These are phyloP conservation scores for Eumeta japonica DNA, from an alignment of 1,140 invertebrate species.

Conservation along the genomic window DNA sequence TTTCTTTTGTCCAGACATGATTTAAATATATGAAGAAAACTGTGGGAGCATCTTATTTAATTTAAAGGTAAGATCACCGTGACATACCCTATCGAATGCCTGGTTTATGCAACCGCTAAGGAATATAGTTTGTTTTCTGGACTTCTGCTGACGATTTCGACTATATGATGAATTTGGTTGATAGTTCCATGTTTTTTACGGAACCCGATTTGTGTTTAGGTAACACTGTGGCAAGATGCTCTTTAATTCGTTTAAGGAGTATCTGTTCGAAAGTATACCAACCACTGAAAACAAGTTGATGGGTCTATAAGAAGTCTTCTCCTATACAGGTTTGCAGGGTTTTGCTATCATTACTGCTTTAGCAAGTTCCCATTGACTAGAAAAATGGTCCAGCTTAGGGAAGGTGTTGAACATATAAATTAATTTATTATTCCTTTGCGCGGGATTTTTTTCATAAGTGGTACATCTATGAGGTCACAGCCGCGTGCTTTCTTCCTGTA, in stretches of 20 bases:
- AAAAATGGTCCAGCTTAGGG: slow-evolving; percentile 12
- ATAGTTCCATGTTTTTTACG: slow-evolving; percentile 20
- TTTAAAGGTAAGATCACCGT: slow-evolving; percentile 20
- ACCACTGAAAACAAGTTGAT: slow-evolving; percentile 27
- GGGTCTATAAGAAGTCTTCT: slow-evolving; percentile 22
- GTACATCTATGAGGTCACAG: slow-evolving; percentile 6
- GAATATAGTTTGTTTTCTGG: slow-evolving; percentile 23
- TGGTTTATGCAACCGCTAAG: slow-evolving; percentile 20
- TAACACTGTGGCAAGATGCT: slow-evolving; percentile 13
- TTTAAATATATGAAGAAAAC: slow-evolving; percentile 4
- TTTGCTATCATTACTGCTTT: slow-evolving; percentile 29
- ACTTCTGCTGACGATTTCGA: slow-evolving; percentile 11
- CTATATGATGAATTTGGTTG: slow-evolving; percentile 19
- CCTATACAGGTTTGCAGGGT: slow-evolving; percentile 22
- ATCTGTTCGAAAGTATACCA: slow-evolving; percentile 30
- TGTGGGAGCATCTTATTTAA: slow-evolving; percentile 10
- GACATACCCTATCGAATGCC: slow-evolving; percentile 30
- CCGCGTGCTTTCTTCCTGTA: too few species aligned
- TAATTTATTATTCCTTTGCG: slow-evolving; percentile 7
- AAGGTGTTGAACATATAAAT: slow-evolving; percentile 7
- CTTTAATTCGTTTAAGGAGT: slow-evolving; percentile 21
- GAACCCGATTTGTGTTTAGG: slow-evolving; percentile 32
- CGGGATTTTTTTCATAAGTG: slow-evolving; percentile 6
- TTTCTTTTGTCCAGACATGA: slow-evolving; percentile 8
- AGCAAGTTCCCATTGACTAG: slow-evolving; percentile 28